Conservation (phyloP, 2,797 vertebrate species). For the Parotocinclus haroldoi region DNA sequence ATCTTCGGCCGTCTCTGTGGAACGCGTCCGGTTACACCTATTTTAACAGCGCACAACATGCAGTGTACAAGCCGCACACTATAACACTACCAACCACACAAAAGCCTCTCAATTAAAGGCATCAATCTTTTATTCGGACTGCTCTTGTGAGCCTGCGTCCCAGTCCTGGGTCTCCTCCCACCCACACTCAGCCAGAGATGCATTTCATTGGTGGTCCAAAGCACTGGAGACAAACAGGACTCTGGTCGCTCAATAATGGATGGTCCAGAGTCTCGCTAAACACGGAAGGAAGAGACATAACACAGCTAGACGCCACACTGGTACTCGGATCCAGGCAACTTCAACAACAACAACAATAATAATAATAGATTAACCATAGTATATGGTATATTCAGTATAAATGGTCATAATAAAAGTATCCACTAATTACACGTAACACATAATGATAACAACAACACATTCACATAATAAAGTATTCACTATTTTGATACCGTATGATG, state of each 20-base stretch:
- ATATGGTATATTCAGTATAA: too few species aligned
- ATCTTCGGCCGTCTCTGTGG: too few species aligned
- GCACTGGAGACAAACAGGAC: slow-evolving; percentile 72
- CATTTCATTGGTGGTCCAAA: slow-evolving; percentile 78
- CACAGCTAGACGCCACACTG: too few species aligned
- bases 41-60: slow-evolving; percentile 62
- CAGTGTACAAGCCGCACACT: slow-evolving; percentile 65
- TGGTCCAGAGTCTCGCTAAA: slow-evolving; percentile 67
- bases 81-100: slow-evolving; percentile 65
- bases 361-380: too few species aligned
- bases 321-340: too few species aligned
- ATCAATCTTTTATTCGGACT: slow-evolving; percentile 75
- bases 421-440: too few species aligned
- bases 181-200: slow-evolving; percentile 54
- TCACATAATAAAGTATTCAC: too few species aligned
- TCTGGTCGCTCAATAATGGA: slow-evolving; percentile 76
- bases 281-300: slow-evolving; percentile 54
- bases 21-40: too few species aligned
- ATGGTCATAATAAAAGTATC: too few species aligned
- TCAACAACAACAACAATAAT: too few species aligned
- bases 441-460: too few species aligned
- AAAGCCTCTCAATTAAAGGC: slow-evolving; percentile 76
- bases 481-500: too few species aligned
- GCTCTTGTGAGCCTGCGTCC: slow-evolving; percentile 58
- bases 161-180: slow-evolving; percentile 50